Conservation (phyloP, 2,797 vertebrate species). For the Prionace glauca region DNA sequence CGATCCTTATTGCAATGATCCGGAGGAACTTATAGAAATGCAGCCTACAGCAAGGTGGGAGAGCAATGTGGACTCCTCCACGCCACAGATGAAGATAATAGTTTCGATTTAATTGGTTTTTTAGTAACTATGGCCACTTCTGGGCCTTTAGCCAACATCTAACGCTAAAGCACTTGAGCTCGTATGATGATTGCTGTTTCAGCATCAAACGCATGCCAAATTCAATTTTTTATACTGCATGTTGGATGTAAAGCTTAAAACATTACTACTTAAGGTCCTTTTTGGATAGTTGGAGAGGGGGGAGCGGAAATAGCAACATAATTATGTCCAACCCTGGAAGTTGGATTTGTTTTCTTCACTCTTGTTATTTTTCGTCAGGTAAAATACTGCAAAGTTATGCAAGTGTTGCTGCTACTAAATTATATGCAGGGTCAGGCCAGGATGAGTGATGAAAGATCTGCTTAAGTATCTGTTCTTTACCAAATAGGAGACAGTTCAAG, state of each 20-base stretch:
- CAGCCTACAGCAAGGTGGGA: not conserved
- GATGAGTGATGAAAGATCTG: constrained; percentile 11
- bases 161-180: not conserved
- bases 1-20: not conserved
- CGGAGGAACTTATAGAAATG: not conserved
- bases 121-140: not conserved
- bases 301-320: not conserved
- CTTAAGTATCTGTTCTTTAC: not conserved
- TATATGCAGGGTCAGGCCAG: not conserved
- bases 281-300: not conserved
- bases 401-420: not conserved
- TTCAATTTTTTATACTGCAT: not conserved
- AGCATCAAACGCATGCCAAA: not conserved
- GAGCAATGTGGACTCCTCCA: not conserved
- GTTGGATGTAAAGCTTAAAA: not conserved
- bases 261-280: not conserved
- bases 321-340: not conserved
- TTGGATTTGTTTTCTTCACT: not conserved
- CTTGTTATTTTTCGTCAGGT: not conserved
- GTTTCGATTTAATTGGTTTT: not conserved
- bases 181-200: constrained; percentile 15
- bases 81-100: not conserved
- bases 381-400: not conserved
- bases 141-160: not conserved
- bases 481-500: constrained; percentile 5